Evolutionary conservation across 2,113 vertebrate genomes (phyloP).

Genomic region (Limnothrissa miodon): DNA sequence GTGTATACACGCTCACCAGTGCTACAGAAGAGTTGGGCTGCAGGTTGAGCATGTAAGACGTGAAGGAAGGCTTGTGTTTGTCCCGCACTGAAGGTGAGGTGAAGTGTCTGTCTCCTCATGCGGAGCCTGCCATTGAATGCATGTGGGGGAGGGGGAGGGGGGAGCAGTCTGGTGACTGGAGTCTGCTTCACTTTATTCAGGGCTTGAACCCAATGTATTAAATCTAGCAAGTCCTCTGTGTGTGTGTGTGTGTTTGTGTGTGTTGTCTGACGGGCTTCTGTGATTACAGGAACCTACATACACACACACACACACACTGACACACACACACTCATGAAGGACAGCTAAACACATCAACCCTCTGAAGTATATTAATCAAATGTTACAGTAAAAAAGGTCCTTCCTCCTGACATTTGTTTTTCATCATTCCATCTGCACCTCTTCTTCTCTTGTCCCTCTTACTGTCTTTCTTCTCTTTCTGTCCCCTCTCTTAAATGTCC

Average conservation of each 20-base stretch:
- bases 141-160: neutral
- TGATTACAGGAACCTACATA: neutral
- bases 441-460: neutral
- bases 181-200: neutral
- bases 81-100: neutral
- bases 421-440: neutral
- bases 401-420: neutral
- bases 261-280: neutral
- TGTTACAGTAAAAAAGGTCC: neutral
- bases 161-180: neutral
- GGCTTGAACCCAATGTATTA: neutral
- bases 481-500: neutral
- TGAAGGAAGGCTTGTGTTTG: neutral
- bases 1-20: no score
- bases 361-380: neutral
- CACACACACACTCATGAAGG: neutral
- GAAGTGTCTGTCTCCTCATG: neutral
- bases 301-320: neutral
- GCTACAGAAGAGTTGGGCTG: no score
- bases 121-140: slow-evolving; percentile 15
- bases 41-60: no score
- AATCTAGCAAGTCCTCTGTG: neutral
- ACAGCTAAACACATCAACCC: neutral
- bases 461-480: neutral
- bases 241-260: neutral